Base-by-base conservation (phyloP, 2,797 vertebrate species). In the Lepus townsendii region DNA sequence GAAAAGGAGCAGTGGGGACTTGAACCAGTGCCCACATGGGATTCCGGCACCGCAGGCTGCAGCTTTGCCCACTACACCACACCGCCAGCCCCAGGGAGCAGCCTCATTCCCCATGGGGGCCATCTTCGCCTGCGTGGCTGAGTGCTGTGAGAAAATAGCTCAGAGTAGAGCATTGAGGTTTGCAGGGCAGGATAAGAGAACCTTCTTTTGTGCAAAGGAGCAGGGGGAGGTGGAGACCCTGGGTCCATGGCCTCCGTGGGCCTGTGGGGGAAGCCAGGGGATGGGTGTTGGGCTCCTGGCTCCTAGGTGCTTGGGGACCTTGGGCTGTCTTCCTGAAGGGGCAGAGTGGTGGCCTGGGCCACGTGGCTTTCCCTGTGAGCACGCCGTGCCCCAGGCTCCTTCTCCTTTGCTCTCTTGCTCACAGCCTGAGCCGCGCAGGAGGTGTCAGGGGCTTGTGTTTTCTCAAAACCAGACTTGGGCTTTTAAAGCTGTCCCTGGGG, bases 401-500 rank as follows among this genome's bases (percentile, higher is more conserved):
- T 72, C 8, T 69, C 17, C 5, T 73, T 50, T 2, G 0, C 20
- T 57, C n/a, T 87, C 83, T 62, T 75, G 83, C 63, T 92, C 19
- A 6, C 1, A 62, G 60, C n/a, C 80, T 54, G 69, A 78, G 50
- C 52, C 52, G 35, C 22, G 2, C 60, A 17, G n/a, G 82, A 91
- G 77, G 78, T 52, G 76, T 80, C 95, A 84, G 88, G 60, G n/a
- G 65, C 90, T 83, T 22, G 60, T 66, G 47, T 90, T 90, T 92
- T 87, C 94, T 91, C 77, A 77, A 96, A 96, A 76, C 87, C 86
- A 91, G 94, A 95, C 60, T 91, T 75, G 30, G 0, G 26, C 91
- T 96, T 75, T 91, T 85, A 77, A 95, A 75, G 68, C 14, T 82
- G 17, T 82, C 87, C 90, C 83, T 1, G 62, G 93, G 93, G 95